Conservation (phyloP, 2,888 invertebrate species). For the Agrotis ipsilon region DNA sequence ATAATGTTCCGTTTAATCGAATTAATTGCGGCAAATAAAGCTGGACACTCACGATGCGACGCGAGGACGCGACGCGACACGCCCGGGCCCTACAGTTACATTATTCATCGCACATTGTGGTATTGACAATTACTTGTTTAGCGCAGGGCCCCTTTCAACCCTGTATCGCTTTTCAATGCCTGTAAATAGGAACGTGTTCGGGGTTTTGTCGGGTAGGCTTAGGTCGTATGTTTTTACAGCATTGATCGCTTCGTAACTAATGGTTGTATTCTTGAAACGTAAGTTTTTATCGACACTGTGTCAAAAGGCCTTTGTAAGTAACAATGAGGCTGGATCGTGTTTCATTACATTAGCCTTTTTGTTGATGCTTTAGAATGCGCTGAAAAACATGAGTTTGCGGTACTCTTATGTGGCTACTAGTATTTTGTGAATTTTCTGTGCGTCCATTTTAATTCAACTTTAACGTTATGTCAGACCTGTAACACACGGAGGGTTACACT, state of each 20-base stretch:
- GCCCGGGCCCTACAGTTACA: constrained; percentile 49
- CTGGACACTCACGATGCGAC: constrained; percentile 46
- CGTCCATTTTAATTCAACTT: background rate
- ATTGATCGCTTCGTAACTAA: constrained; percentile 40
- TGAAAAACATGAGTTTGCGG: background rate
- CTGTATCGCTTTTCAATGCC: constrained; percentile 56
- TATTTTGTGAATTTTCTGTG: background rate
- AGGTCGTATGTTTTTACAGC: constrained; percentile 43
- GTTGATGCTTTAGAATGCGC: background rate
- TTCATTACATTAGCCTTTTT: constrained; percentile 2
- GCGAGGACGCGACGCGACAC: constrained; percentile 50
- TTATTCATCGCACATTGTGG: constrained; percentile 62
- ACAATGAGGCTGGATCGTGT: constrained; percentile 9
- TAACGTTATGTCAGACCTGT: background rate
- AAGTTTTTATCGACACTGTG: constrained; percentile 24
- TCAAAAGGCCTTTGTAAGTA: constrained; percentile 23
- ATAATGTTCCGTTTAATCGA: constrained; percentile 64
- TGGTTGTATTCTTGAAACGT: constrained; percentile 41
- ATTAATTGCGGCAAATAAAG: constrained; percentile 66
- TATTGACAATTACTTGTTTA: constrained; percentile 64
- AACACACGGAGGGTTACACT: no score
- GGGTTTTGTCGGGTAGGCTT: constrained; percentile 48
- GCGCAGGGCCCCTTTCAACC: constrained; percentile 44
- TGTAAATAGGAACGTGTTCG: constrained; percentile 44
- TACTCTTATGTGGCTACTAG: no score